These are phyloP conservation scores for Cheilosia pagana DNA, from an alignment of 2,888 invertebrate genomes.

Conservation along the genomic window DNA sequence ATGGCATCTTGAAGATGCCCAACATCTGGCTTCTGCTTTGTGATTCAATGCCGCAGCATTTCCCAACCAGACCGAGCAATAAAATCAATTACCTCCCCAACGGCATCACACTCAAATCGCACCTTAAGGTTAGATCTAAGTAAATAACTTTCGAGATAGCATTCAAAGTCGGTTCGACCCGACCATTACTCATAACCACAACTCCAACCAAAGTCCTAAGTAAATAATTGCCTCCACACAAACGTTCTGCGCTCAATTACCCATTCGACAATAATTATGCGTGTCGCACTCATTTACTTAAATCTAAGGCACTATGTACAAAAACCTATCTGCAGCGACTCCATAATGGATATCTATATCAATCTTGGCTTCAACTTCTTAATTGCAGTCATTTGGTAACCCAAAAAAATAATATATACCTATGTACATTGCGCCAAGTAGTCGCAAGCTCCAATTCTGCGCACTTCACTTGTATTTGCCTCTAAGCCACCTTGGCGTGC, in stretches of 20 bases:
- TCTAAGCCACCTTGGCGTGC: slow-evolving; percentile 37
- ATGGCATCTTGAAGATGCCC: not conserved
- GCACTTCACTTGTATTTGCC: not conserved
- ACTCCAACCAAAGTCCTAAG: not conserved
- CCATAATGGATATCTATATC: slow-evolving; percentile 12
- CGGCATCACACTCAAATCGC: not conserved
- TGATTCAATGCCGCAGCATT: slow-evolving; percentile 22
- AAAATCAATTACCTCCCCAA: slow-evolving; percentile 16
- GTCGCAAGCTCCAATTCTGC: slow-evolving; percentile 28
- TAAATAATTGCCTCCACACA: not conserved
- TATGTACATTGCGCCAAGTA: slow-evolving; percentile 20
- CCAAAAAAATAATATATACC: slow-evolving; percentile 23
- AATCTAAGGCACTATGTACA: slow-evolving; percentile 7
- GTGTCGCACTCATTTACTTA: slow-evolving; percentile 38
- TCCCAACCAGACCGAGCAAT: not conserved
- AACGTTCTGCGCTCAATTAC: slow-evolving; percentile 50
- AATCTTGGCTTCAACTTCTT: slow-evolving; percentile 19
- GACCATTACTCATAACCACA: slow-evolving; percentile 7
- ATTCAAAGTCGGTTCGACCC: not conserved
- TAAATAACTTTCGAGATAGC: slow-evolving; percentile 19
- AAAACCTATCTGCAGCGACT: not conserved
- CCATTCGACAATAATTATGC: slow-evolving; percentile 42
- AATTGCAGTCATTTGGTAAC: slow-evolving; percentile 52
- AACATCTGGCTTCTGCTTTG: not conserved
- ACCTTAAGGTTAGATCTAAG: slow-evolving; percentile 32